phyloP scores from a whole-genome alignment of 2,797 vertebrate genomes.

The Lates japonicus region DNA sequence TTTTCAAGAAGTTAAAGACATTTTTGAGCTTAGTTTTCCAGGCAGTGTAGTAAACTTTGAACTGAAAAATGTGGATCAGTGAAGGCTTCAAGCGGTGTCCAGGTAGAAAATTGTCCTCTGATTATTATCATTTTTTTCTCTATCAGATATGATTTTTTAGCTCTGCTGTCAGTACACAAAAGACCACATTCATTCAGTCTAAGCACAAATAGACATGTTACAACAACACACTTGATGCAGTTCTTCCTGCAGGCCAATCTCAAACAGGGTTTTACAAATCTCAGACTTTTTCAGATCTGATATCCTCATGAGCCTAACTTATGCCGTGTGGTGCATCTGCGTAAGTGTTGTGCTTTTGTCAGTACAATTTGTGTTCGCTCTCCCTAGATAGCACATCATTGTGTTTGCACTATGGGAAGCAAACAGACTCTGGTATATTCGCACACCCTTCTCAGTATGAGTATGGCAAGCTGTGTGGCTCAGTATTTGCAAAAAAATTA shows the following conservation, averaged over 20 bases:
- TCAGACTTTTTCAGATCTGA: slow-evolving; percentile 2
- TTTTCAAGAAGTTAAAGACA: too few species aligned
- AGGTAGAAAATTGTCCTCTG: background rate
- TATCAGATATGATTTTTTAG: background rate
- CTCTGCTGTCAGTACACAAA: background rate
- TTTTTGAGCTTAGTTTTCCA: too few species aligned
- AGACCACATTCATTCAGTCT: background rate
- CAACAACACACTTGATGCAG: background rate
- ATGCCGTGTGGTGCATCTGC: background rate
- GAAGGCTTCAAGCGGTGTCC: background rate
- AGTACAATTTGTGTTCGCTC: slow-evolving; percentile 54
- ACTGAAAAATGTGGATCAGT: background rate
- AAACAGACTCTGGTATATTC: slow-evolving; percentile 62
- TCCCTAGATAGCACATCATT: slow-evolving; percentile 43
- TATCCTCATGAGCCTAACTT: slow-evolving; percentile 11
- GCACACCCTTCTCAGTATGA: slow-evolving; percentile 42
- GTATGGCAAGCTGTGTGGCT: slow-evolving; percentile 21
- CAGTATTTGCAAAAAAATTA: background rate
- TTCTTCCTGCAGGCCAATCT: background rate
- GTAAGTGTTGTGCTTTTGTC: slow-evolving; percentile 38
- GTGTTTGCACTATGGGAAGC: slow-evolving; percentile 57
- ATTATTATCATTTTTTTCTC: background rate
- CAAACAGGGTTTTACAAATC: background rate
- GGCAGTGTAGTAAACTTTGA: too few species aligned
- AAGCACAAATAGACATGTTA: background rate